Conservation (phyloP, 2,113 vertebrate species). For the Pagrus major region DNA sequence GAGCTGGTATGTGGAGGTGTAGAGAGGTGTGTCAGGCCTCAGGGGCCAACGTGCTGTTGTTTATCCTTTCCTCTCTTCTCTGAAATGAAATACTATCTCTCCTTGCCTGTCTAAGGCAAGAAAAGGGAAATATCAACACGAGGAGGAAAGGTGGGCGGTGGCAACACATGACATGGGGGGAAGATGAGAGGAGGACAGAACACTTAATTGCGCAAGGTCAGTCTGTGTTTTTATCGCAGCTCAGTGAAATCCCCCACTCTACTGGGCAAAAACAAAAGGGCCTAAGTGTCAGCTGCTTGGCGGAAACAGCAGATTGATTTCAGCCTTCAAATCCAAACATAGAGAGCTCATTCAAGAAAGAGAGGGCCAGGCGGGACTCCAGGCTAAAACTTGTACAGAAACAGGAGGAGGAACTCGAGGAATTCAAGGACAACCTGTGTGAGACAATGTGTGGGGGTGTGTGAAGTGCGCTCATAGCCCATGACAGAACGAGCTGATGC, state of each 20-base stretch:
- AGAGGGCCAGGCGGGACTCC: constrained; percentile 33
- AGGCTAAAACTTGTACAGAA: constrained; percentile 59
- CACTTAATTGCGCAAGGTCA: constrained; percentile 69
- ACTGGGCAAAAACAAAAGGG: constrained; percentile 68
- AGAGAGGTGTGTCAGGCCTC: constrained; percentile 57
- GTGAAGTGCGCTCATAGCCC: background rate
- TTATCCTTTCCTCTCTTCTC: constrained; percentile 58
- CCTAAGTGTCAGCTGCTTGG: constrained; percentile 62
- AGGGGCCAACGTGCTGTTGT: constrained; percentile 47
- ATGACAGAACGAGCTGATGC: constrained; percentile 12
- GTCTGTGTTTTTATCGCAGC: constrained; percentile 27
- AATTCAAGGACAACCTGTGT: constrained; percentile 37
- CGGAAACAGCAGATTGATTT: constrained; percentile 74
- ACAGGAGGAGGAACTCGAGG: constrained; percentile 48
- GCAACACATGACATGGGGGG: constrained; percentile 46
- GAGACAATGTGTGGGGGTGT: constrained; percentile 4
- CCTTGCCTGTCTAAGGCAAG: constrained; percentile 24
- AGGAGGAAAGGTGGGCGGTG: constrained; percentile 28
- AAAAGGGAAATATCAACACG: constrained; percentile 53
- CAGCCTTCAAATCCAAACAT: constrained; percentile 63
- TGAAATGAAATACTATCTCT: constrained; percentile 68
- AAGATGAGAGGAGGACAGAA: constrained; percentile 39
- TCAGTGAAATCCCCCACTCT: constrained; percentile 66
- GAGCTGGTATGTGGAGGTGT: constrained; percentile 44
- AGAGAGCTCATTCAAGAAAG: constrained; percentile 55